phyloP scores from a whole-genome alignment of 2,113 vertebrate species.

The Caranx melampygus region DNA sequence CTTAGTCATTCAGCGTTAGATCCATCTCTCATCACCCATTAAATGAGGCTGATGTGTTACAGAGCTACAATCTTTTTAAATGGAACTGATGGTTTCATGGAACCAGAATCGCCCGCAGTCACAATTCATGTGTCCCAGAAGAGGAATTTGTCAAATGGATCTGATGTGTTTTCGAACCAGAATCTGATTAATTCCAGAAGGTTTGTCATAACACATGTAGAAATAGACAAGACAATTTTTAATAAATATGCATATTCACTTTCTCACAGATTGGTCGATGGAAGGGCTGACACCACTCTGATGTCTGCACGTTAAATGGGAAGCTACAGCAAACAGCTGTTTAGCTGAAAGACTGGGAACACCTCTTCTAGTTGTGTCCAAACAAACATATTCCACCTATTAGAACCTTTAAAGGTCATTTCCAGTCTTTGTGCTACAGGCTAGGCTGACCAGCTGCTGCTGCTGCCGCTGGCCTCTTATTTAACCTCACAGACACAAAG shows the following conservation, averaged over 20 bases:
- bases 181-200: not conserved
- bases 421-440: not conserved
- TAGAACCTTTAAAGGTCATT: not conserved
- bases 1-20: slow-evolving; percentile 32
- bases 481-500: not conserved
- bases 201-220: slow-evolving; percentile 5
- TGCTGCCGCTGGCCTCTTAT: not conserved
- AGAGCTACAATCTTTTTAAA: slow-evolving; percentile 10
- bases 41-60: slow-evolving; percentile 42
- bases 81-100: slow-evolving; percentile 11
- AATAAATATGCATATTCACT: not conserved
- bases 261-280: too few relatives aligned
- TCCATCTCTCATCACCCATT: slow-evolving; percentile 45
- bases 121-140: not conserved
- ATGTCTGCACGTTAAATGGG: not conserved
- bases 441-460: not conserved
- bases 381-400: not conserved
- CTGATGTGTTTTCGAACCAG: not conserved
- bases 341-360: not conserved
- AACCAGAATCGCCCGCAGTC: slow-evolving; percentile 10
- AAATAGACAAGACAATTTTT: not conserved
- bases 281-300: not conserved
- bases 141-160: not conserved
- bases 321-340: not conserved
- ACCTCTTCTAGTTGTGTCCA: not conserved